Evolutionary conservation across 1,140 invertebrate genomes (phyloP).

Genomic region (Oppia nitens): DNA sequence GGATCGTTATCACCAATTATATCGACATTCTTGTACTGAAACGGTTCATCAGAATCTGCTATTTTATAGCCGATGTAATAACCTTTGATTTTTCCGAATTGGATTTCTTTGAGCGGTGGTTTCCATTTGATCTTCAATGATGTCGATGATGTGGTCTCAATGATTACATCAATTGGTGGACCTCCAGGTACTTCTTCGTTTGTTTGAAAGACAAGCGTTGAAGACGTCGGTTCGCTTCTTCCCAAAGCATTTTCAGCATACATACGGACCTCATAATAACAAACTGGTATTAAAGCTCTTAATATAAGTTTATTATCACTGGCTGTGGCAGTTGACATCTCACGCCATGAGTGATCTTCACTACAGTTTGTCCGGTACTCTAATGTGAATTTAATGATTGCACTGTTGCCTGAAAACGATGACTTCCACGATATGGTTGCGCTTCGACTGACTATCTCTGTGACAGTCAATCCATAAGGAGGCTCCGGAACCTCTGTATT

Average conservation of each 20-base stretch:
- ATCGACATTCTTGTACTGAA: slow-evolving; percentile 27
- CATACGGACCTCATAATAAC: slow-evolving; percentile 8
- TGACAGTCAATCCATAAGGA: slow-evolving; percentile 29
- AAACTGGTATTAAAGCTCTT: slow-evolving; percentile 4
- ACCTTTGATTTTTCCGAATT: slow-evolving; percentile 21
- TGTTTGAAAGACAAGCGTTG: slow-evolving; percentile 63
- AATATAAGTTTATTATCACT: not conserved
- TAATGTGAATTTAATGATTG: slow-evolving; percentile 32
- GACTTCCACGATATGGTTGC: slow-evolving; percentile 31
- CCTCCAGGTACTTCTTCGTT: slow-evolving; percentile 49
- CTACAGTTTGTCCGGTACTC: slow-evolving; percentile 20
- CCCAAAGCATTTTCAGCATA: slow-evolving; percentile 7
- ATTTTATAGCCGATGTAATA: slow-evolving; percentile 33
- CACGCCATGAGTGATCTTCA: not conserved
- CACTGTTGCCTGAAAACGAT: slow-evolving; percentile 34
- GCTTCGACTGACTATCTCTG: slow-evolving; percentile 27
- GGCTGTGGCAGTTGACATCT: not conserved
- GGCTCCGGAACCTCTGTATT: slow-evolving; percentile 33
- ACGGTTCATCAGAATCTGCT: slow-evolving; percentile 26
- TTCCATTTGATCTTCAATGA: slow-evolving; percentile 31
- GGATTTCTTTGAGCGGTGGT: slow-evolving; percentile 15
- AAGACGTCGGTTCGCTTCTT: not conserved
- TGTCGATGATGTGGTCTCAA: slow-evolving; percentile 29
- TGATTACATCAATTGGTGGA: slow-evolving; percentile 27
- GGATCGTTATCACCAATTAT: slow-evolving; percentile 3